A percentile compares a stretch with the other conserved stretches of the same genome.
Evolutionary conservation across 2,888 invertebrate genomes (phyloP).

Genomic region (Acronicta leporina): DNA sequence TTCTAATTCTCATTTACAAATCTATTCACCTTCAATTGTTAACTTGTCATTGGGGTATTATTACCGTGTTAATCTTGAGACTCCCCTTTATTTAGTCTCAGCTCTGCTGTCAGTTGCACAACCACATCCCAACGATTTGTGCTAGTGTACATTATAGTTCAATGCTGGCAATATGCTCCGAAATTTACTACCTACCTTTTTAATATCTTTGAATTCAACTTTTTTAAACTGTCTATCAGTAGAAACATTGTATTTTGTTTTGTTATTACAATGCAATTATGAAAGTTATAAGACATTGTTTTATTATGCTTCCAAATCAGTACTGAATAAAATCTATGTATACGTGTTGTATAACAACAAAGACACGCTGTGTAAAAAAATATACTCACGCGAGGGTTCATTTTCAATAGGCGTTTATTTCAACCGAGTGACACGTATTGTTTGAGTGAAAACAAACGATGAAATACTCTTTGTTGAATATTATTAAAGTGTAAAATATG

Average conservation of each 20-base stretch:
- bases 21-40: no score
- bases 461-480: slow-evolving; percentile 7
- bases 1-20: no score
- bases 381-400: background rate
- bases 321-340: background rate
- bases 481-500: slow-evolving; percentile 7
- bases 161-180: slow-evolving; percentile 63
- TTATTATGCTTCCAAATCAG: background rate
- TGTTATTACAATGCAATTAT: no score
- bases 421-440: slow-evolving; percentile 15
- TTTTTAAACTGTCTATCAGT: no score
- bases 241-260: no score
- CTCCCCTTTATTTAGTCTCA: slow-evolving; percentile 58
- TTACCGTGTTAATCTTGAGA: slow-evolving; percentile 47
- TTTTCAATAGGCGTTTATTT: slow-evolving; percentile 2
- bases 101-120: slow-evolving; percentile 70
- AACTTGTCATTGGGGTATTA: no score
- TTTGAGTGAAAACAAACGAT: slow-evolving; percentile 11
- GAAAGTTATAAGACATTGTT: background rate
- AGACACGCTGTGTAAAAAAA: background rate
- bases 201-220: no score
- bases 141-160: slow-evolving; percentile 75
- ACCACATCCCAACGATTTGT: slow-evolving; percentile 73
- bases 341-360: background rate
- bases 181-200: slow-evolving; percentile 46